Evolutionary conservation across 2,113 vertebrate genomes (phyloP).

Genomic region (Calyptomena viridis): DNA sequence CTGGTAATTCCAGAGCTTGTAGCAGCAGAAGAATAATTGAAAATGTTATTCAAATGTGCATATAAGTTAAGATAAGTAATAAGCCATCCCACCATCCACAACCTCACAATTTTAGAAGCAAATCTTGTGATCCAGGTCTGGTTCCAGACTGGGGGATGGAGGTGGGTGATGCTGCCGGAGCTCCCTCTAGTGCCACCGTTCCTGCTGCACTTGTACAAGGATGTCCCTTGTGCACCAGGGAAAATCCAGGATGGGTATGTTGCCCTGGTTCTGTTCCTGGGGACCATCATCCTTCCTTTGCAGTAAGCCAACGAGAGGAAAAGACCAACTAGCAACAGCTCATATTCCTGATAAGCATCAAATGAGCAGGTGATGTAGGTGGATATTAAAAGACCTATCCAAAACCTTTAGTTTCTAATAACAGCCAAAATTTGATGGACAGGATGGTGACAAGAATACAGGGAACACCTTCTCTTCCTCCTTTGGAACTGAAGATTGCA

Average conservation of each 20-base stretch:
- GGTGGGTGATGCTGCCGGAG: neutral
- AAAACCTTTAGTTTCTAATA: neutral
- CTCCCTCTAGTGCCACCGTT: neutral
- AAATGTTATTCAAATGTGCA: neutral
- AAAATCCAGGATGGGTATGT: neutral
- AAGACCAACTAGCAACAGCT: neutral
- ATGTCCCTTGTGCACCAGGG: neutral
- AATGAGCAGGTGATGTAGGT: neutral
- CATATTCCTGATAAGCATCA: neutral
- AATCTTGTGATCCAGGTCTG: neutral
- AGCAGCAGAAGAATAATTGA: neutral
- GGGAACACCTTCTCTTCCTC: neutral
- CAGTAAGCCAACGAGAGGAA: neutral
- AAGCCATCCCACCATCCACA: neutral
- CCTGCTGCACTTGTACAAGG: neutral
- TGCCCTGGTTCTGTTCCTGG: rapidly evolving
- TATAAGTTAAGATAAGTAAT: neutral
- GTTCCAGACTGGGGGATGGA: neutral
- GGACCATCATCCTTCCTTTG: neutral
- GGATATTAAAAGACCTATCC: neutral
- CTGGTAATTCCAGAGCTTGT: neutral
- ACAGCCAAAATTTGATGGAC: neutral
- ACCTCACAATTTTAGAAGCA: neutral
- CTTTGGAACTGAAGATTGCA: neutral
- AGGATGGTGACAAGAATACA: neutral